Base-by-base conservation (phyloP, 2,888 invertebrate genomes). In the Lampropteryx suffumata region DNA sequence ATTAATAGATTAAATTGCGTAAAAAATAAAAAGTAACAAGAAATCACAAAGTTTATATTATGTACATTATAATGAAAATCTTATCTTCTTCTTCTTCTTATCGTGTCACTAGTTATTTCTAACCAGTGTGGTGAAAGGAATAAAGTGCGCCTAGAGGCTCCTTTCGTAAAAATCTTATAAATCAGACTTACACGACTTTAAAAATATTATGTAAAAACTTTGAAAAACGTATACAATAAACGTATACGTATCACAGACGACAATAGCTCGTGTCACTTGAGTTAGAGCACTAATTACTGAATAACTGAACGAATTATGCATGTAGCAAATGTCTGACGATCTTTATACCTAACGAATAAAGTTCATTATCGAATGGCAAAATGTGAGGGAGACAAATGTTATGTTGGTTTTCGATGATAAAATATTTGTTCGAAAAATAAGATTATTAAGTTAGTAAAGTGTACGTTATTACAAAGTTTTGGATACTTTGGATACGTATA, bases 281-380 rank as follows among this genome's bases (percentile, higher is more conserved):
- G 74, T 82, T 81, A 81, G 76, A 65, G 64, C 44, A 72, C 67
- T 81, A 81, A 84, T 84, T 81, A 79, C 45, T 37, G 0, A 40
- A 67, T 41, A 59, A 52, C 50, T 67, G 28, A 57, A 73, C 17
- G 2, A 17, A 17, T 17, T 17, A 2, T 17, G 2, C 17, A 17
- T 4, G 3, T 17, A 4, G 4, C 17, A 8, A n/a, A n/a, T n/a
- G n/a, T n/a, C n/a, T n/a, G n/a, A n/a, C 24, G 57, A 55, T 11
- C 53, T 36, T 53, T 70, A 67, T 55, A 34, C 3, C 51, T 30
- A 50, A 30, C 29, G 3, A 34, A 24, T 70, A 69, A 68, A 61
- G 67, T 58, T 32, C 14, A 64, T 17, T 64, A 64, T 76, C 27
- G 8, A 12, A 58, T 11, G 24, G 12, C 41, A 33, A 37, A 10